phyloP scores from a whole-genome alignment of 2,888 invertebrate species.

The Euzophera pinguis region DNA sequence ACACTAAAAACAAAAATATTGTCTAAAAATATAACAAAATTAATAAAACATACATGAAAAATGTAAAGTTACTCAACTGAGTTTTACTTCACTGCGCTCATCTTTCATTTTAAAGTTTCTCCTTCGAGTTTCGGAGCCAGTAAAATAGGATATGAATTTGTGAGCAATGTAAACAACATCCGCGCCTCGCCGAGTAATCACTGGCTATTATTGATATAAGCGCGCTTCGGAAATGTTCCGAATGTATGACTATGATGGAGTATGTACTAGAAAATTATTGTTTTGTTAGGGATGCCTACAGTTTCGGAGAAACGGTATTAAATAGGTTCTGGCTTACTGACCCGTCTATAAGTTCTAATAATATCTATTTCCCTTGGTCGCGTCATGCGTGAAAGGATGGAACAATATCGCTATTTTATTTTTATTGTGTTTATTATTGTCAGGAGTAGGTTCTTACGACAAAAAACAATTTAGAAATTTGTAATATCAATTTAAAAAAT shows the following conservation, averaged over 20 bases:
- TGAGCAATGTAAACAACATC: slow-evolving; percentile 38
- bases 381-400: too few relatives aligned
- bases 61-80: slow-evolving; percentile 6
- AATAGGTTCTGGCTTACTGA: too few relatives aligned
- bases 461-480: too few relatives aligned
- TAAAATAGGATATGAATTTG: slow-evolving; percentile 18
- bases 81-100: slow-evolving; percentile 40
- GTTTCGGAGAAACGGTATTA: too few relatives aligned
- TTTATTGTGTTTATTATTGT: too few relatives aligned
- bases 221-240: not conserved
- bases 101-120: slow-evolving; percentile 64
- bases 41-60: slow-evolving; percentile 17
- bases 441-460: too few relatives aligned
- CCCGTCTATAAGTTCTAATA: too few relatives aligned
- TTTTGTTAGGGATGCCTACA: not conserved
- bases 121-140: slow-evolving; percentile 32
- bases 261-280: not conserved
- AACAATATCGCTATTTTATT: too few relatives aligned
- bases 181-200: slow-evolving; percentile 22
- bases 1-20: not conserved
- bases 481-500: too few relatives aligned
- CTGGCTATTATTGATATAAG: slow-evolving; percentile 4
- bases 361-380: too few relatives aligned
- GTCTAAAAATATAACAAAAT: slow-evolving; percentile 12
- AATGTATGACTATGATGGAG: not conserved